A percentile compares a stretch with the other conserved stretches of the same genome.
Conservation (phyloP, 2,888 invertebrate species). For the Drosophila putrida region DNA sequence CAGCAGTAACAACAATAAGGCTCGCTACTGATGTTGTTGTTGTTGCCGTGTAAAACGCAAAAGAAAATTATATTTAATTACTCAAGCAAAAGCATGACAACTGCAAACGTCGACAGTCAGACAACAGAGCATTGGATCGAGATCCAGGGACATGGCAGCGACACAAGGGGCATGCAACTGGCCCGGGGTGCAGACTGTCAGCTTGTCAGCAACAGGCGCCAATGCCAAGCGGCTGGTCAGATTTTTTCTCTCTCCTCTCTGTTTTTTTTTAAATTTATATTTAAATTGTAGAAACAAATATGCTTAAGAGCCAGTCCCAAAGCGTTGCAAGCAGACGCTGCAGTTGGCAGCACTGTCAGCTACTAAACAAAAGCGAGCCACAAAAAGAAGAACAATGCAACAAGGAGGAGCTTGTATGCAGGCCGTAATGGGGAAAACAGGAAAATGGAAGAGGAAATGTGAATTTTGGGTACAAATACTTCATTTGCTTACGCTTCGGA, state of each 20-base stretch:
- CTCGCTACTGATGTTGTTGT: conserved; percentile 23
- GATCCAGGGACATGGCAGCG: not conserved
- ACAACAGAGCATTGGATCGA: conserved; percentile 7
- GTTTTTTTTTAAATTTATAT: conserved; percentile 67
- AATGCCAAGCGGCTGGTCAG: conserved; percentile 55
- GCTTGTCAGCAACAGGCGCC: conserved; percentile 73
- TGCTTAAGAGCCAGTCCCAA: conserved; percentile 19
- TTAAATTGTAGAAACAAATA: conserved; percentile 64
- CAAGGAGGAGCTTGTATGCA: not conserved
- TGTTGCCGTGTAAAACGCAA: conserved; percentile 68
- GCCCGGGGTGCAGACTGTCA: conserved; percentile 60
- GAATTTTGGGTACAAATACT: not conserved
- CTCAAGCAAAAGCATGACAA: conserved; percentile 83
- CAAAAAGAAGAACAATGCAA: conserved; percentile 6
- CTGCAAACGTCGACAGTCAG: conserved; percentile 69
- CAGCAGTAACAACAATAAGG: conserved; percentile 32
- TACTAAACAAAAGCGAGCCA: conserved; percentile 67
- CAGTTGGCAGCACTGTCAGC: conserved; percentile 67
- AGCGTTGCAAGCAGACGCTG: conserved; percentile 39
- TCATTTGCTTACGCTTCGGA: not conserved
- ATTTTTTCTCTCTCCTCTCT: conserved; percentile 2
- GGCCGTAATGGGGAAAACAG: not conserved
- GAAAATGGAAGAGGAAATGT: not conserved
- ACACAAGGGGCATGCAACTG: not conserved
- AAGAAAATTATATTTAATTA: conserved; percentile 83